Base-by-base conservation (phyloP, 2,888 invertebrate species). In the Sclerodermus sp. region DNA sequence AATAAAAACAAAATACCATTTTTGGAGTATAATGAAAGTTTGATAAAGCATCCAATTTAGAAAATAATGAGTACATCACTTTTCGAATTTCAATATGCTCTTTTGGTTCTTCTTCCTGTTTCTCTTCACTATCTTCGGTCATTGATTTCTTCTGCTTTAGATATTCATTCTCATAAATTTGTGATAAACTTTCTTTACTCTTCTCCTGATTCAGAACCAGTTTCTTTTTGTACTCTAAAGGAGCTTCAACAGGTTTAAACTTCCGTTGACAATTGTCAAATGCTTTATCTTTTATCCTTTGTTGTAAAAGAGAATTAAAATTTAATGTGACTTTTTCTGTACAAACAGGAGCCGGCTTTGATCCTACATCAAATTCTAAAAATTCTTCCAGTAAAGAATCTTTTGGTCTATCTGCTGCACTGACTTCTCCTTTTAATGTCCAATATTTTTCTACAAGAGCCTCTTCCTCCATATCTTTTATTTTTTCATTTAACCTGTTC, bases 1-100 rank as follows among this genome's bases (percentile, higher is more conserved):
- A 40, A 36, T 17, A 5, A 38, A 38, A 41, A 10, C 39, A 45
- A 14, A 41, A 39, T 75, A 85, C 85, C 49, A 87, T 85, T 81
- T 89, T 92, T 0, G 98, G 97, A 39, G 95, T 95, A 70, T 91
- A 98, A 77, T 96, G 93, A 79, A 90, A 96, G 77, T 98, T 96
- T 1, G 91, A 90, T 12, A 99, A 81, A 0, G 96, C 92, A 79
- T 98, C 96, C 36, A 99, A 81, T 77, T 96, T 91, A 0, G 83
- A 76, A 70, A 97, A 96, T 4, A 99, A 74, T 1, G 83, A 80
- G 10, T 82, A 81, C 89, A 96, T 90, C 60, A 85, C 80, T 49
- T 84, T 82, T 58, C 85, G 84, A 30, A 98, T 90, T 77, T 90
- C 87, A 52, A 83, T 86, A 69, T 96, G 93, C 53, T 86, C 84